Percentiles rank a stretch among this genome's conserved stretches.
Evolutionary conservation across 2,888 invertebrate genomes (phyloP).

Genomic region (Phasia obesa): DNA sequence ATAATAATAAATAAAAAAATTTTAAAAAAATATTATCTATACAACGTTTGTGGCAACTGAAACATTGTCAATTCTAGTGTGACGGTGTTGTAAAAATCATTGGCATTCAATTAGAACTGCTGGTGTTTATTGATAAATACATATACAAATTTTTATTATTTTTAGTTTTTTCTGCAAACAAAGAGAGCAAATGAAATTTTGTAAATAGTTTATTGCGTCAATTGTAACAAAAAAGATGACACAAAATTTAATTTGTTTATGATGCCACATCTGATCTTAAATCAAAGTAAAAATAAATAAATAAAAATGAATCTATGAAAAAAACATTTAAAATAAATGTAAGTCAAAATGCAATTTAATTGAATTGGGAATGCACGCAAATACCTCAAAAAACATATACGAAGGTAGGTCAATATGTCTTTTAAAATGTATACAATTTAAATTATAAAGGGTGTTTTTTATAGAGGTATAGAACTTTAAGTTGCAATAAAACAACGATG

Average conservation of each 20-base stretch:
- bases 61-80: constrained; percentile 32
- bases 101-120: constrained; percentile 55
- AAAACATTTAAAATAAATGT: constrained; percentile 22
- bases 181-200: constrained; percentile 14
- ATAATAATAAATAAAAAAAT: constrained; percentile 28
- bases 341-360: too few relatives aligned
- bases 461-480: too few relatives aligned
- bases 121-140: constrained; percentile 44
- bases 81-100: constrained; percentile 42
- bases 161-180: background rate
- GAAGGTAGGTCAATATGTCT: too few relatives aligned
- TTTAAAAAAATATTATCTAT: constrained; percentile 5
- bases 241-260: constrained; percentile 45
- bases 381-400: background rate
- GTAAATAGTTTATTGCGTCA: constrained; percentile 35
- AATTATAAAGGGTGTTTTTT: too few relatives aligned
- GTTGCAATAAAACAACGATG: too few relatives aligned
- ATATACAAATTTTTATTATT: background rate
- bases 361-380: too few relatives aligned
- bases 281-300: constrained; percentile 54
- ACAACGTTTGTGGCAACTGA: constrained; percentile 17
- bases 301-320: constrained; percentile 23
- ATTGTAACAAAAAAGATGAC: background rate
- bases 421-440: too few relatives aligned
- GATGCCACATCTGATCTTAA: constrained; percentile 50